Evolutionary conservation across 2,888 invertebrate genomes (phyloP).

Genomic region (Oscheius onirici): DNA sequence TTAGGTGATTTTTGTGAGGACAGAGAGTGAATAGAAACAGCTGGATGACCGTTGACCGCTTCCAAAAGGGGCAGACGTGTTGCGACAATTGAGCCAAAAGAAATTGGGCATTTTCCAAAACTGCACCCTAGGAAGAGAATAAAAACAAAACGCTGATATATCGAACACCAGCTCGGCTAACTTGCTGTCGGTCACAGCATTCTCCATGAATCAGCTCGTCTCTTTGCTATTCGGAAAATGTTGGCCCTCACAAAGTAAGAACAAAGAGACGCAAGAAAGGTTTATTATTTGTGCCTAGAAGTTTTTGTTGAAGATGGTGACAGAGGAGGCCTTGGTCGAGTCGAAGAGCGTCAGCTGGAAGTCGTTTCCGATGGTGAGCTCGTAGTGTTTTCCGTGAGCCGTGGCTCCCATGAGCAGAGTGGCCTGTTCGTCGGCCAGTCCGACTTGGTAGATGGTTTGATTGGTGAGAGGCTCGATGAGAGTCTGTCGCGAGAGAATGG

Average conservation of each 20-base stretch:
- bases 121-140: too few species aligned
- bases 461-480: slow-evolving; percentile 6
- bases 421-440: slow-evolving; percentile 18
- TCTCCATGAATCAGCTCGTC: too few species aligned
- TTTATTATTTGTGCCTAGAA: not conserved
- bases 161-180: too few species aligned
- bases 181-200: too few species aligned
- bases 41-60: not conserved
- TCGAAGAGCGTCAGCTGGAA: slow-evolving; percentile 11
- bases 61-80: too few species aligned
- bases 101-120: too few species aligned
- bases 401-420: slow-evolving; percentile 13
- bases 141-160: too few species aligned
- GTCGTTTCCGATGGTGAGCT: not conserved
- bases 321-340: not conserved
- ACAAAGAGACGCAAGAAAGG: too few species aligned
- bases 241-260: too few species aligned
- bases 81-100: too few species aligned
- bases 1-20: slow-evolving; percentile 19
- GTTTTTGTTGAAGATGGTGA: slow-evolving; percentile 3
- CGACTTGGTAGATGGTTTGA: not conserved
- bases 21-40: slow-evolving; percentile 1
- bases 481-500: not conserved
- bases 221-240: too few species aligned
- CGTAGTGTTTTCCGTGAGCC: not conserved